Evolutionary conservation across 1,140 invertebrate genomes (phyloP).

Genomic region (Drosophila malerkotliana): DNA sequence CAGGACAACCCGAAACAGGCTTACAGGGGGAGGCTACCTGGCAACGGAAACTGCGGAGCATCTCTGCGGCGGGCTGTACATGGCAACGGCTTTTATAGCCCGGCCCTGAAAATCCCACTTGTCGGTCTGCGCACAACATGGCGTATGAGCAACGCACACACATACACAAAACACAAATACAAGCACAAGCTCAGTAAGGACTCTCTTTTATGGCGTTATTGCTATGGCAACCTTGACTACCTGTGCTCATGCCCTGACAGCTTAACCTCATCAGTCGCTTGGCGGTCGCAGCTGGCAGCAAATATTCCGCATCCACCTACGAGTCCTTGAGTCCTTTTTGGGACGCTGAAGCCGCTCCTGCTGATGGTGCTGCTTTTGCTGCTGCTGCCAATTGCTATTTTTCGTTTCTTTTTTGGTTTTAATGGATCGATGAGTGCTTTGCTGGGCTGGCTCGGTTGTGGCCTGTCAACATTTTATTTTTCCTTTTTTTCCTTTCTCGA

Average conservation of each 20-base stretch:
- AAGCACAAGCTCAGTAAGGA: neutral
- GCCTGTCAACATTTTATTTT: constrained; percentile 37
- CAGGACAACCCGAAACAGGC: neutral
- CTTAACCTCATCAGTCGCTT: constrained; percentile 55
- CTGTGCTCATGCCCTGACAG: constrained; percentile 70
- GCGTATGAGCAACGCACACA: constrained; percentile 65
- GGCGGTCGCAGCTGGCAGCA: constrained; percentile 51
- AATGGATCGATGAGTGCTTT: constrained; percentile 77
- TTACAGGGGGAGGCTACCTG: constrained; percentile 35
- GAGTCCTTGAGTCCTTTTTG: constrained; percentile 60
- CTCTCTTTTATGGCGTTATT: constrained; percentile 45
- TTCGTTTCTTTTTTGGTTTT: constrained; percentile 76
- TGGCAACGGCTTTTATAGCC: constrained; percentile 78
- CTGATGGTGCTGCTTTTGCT: constrained; percentile 18
- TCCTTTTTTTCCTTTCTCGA: constrained; percentile 14
- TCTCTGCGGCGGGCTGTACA: constrained; percentile 59
- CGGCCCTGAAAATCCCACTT: constrained; percentile 16
- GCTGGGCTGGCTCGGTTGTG: constrained; percentile 43
- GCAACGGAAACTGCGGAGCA: constrained; percentile 52
- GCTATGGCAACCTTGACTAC: constrained; percentile 80
- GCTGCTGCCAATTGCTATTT: constrained; percentile 46
- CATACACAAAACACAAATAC: constrained; percentile 2
- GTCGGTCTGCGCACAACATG: constrained; percentile 73
- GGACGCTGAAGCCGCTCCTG: constrained; percentile 27
- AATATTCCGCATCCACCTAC: constrained; percentile 55